phyloP scores from a whole-genome alignment of 2,888 invertebrate species.

The Aquatica leii region DNA sequence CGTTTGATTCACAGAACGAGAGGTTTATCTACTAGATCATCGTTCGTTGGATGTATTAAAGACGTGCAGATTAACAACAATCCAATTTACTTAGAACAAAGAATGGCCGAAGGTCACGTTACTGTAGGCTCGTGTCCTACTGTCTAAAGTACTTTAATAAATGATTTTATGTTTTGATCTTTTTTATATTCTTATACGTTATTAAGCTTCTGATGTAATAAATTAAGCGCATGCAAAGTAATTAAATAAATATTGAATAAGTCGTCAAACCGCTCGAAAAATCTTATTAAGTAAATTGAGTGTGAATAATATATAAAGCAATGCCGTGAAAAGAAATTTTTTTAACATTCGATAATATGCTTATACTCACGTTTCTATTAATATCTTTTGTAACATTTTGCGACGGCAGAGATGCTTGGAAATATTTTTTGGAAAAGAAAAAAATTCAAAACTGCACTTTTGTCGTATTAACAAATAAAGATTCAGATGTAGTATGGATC shows the following conservation, averaged over 20 bases:
- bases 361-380: neutral
- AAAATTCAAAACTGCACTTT: slow-evolving; percentile 16
- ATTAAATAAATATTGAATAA: slow-evolving; percentile 1
- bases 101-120: slow-evolving; percentile 75
- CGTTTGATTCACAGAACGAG: slow-evolving; percentile 64
- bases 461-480: slow-evolving; percentile 8
- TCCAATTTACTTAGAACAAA: slow-evolving; percentile 62
- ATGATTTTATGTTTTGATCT: neutral
- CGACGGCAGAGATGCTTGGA: slow-evolving; percentile 7
- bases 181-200: slow-evolving; percentile 8
- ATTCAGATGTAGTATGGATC: slow-evolving; percentile 15
- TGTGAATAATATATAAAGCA: slow-evolving; percentile 9
- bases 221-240: neutral
- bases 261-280: neutral
- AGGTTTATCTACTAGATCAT: slow-evolving; percentile 75
- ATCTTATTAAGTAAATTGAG: neutral
- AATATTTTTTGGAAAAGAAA: slow-evolving; percentile 18
- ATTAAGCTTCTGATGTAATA: slow-evolving; percentile 7
- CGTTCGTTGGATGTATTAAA: slow-evolving; percentile 82
- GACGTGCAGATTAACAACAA: slow-evolving; percentile 72
- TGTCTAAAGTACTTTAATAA: slow-evolving; percentile 16
- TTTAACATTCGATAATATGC: neutral
- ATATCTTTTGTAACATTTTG: neutral
- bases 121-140: slow-evolving; percentile 82
- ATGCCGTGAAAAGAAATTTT: neutral